Base-by-base conservation (phyloP, 2,113 vertebrate genomes). In the Syrmaticus mikado region DNA sequence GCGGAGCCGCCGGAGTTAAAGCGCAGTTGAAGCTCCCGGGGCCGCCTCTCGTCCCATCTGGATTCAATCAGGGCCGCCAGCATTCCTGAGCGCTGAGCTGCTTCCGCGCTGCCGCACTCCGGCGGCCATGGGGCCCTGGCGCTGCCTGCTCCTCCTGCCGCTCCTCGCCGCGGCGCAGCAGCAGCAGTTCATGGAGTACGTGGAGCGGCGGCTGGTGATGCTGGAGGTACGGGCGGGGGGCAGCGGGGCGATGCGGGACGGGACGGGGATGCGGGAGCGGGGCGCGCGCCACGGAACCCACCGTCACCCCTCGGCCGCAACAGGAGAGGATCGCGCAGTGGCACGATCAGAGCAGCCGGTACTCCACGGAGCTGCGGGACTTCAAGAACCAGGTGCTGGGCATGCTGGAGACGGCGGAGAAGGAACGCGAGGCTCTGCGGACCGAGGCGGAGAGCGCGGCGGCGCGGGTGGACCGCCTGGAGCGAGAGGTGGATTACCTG, bases 321-420 rank as follows among this genome's bases (percentile, higher is more conserved):
- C 92, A 99, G 99, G 99, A 99, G 65, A 98, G 98, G 34, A 98
- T 99, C 97, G 97, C 98, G 3, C 96, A 99, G 85, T 99, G 99
- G 98, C 98, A 99, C 4, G 98, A 99, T 27, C 98, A 99, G 80
- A 98, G 98, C 38, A 98, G 97, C 74, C 98, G 98, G 50, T 99
- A 99, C 85, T 98, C 98, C 71, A 96, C 97, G 0, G 99, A 99
- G 95, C 97, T 99, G 93, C 97, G 98, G 67, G 98, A 99, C 86
- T 99, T 99, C 96, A 98, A 98, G 93, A 99, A 99, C 97, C 98
- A 98, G 68, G 98, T 99, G 17, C 87, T 98, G 43, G 98, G 98
- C 10, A 96, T 98, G 91, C 92, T 99, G 74, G 98, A 98, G 43
- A 97, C 97, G 6, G 97, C 99, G 0, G 98, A 97, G 93, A 98